A percentile compares a stretch with the other conserved stretches of the same genome.
Conservation (phyloP, 2,888 invertebrate species). For the Alentia gelatinosa region DNA sequence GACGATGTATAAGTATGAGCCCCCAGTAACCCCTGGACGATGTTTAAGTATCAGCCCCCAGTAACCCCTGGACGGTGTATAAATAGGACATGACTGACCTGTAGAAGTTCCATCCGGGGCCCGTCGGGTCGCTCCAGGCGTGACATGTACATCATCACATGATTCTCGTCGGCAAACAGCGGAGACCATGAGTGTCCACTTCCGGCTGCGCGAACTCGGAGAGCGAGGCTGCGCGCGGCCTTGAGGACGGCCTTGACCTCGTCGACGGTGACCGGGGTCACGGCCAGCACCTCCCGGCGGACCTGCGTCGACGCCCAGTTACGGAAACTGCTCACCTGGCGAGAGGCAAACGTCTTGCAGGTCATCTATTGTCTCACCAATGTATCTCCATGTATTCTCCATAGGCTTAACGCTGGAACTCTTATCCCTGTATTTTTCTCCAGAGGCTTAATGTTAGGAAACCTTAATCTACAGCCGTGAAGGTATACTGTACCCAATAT, state of each 20-base stretch:
- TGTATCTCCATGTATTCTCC: background rate
- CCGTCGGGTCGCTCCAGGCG: slow-evolving; percentile 23
- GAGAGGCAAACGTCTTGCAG: background rate
- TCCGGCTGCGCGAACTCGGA: slow-evolving; percentile 23
- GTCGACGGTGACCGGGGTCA: background rate
- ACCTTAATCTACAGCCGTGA: background rate
- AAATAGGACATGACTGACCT: background rate
- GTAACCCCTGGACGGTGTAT: too few species aligned
- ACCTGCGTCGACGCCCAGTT: slow-evolving; percentile 44
- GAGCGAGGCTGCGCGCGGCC: background rate
- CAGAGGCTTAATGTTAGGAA: background rate
- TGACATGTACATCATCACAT: slow-evolving; percentile 6
- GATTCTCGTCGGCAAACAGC: slow-evolving; percentile 44
- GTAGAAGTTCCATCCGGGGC: slow-evolving; percentile 8
- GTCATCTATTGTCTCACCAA: background rate
- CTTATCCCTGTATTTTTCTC: background rate
- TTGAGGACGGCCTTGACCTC: slow-evolving; percentile 20
- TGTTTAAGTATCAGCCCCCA: too few species aligned
- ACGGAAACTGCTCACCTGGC: slow-evolving; percentile 4
- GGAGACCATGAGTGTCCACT: slow-evolving; percentile 46
- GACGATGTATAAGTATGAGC: too few species aligned
- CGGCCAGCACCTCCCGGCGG: background rate
- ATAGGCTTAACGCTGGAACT: background rate
- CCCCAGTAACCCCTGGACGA: too few species aligned
- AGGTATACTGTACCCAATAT: background rate